A percentile compares a stretch with the other conserved stretches of the same genome.
Evolutionary conservation across 2,797 vertebrate species (phyloP).

Genomic region (Gadopsis marmoratus): DNA sequence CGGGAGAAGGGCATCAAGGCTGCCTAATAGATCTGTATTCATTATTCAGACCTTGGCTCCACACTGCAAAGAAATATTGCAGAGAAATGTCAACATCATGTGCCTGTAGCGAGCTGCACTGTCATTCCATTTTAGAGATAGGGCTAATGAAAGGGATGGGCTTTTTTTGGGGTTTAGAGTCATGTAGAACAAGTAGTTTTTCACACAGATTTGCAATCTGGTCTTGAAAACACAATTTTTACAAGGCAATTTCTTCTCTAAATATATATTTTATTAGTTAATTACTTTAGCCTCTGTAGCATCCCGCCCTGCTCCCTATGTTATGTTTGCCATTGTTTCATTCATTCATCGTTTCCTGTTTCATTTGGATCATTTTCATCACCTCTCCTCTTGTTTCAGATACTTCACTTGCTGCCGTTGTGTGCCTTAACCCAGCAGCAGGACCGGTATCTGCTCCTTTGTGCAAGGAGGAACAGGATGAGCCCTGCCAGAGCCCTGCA

Average conservation of each 20-base stretch:
- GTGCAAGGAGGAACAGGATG: no score
- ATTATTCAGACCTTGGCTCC: constrained; percentile 69
- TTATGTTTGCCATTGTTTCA: no score
- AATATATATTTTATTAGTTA: not conserved
- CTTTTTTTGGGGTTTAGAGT: constrained; percentile 18
- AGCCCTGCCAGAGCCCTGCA: no score
- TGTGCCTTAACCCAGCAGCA: no score
- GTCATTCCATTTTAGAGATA: constrained; percentile 36
- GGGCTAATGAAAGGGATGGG: constrained; percentile 24
- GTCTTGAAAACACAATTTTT: not conserved
- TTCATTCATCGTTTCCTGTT: no score
- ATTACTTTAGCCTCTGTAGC: not conserved
- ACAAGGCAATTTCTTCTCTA: not conserved
- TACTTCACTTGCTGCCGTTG: no score
- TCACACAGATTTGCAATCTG: not conserved
- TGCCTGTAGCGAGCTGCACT: constrained; percentile 20
- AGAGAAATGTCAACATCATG: constrained; percentile 56
- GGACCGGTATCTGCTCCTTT: no score
- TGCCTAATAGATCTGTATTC: constrained; percentile 62
- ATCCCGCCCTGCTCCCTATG: no score
- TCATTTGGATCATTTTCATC: no score
- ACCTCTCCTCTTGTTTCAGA: no score
- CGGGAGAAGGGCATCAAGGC: constrained; percentile 45
- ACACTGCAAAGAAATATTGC: constrained; percentile 34
- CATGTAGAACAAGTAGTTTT: constrained; percentile 22